These are phyloP conservation scores for Eristalinus aeneus DNA, from an alignment of 2,888 invertebrate genomes.

Conservation along the genomic window DNA sequence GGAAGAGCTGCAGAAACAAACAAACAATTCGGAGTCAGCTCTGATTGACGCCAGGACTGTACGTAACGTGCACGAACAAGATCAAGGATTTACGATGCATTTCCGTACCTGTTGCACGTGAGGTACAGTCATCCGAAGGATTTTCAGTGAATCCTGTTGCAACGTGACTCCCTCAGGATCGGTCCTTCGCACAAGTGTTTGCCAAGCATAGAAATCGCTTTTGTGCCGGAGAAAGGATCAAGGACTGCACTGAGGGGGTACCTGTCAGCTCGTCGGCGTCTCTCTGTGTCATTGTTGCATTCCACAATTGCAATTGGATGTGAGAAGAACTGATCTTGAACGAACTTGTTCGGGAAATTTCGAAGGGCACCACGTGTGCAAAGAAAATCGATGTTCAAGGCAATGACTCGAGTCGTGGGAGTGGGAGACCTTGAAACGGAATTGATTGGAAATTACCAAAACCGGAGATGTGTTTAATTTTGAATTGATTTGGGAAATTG, in stretches of 20 bases:
- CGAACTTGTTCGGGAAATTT: background rate
- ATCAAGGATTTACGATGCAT: background rate
- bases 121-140: background rate
- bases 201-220: background rate
- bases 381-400: background rate
- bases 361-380: background rate
- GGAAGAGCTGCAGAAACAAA: background rate
- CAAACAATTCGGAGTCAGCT: background rate
- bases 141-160: background rate
- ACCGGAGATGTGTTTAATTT: background rate
- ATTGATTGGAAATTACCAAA: background rate
- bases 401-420: background rate
- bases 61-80: background rate
- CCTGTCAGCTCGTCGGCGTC: background rate
- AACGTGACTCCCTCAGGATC: background rate
- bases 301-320: background rate
- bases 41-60: background rate
- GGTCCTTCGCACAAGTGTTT: background rate
- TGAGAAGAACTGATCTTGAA: background rate
- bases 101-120: background rate
- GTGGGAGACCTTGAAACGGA: background rate
- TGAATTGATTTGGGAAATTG: background rate
- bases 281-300: background rate
- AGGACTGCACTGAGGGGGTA: background rate
- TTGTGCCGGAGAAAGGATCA: background rate